phyloP scores from a whole-genome alignment of 2,113 vertebrate genomes.

The Cichladusa arquata region DNA sequence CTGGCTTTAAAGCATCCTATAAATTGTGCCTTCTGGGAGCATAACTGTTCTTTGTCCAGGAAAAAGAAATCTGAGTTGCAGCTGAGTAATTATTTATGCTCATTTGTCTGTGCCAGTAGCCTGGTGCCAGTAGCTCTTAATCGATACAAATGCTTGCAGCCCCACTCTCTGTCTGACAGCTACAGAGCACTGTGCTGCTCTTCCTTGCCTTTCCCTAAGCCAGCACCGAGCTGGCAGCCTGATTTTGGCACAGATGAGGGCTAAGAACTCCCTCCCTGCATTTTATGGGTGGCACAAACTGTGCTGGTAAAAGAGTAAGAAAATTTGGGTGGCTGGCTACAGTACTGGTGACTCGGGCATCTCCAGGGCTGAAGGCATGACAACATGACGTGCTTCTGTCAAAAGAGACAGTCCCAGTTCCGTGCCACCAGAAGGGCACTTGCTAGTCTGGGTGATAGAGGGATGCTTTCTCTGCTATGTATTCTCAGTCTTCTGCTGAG shows the following conservation, averaged over 20 bases:
- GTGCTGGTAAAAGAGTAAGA: not conserved
- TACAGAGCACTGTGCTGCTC: not conserved
- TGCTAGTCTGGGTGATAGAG: not conserved
- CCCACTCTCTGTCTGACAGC: not conserved
- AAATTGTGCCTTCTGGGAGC: not conserved
- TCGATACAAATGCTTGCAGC: not conserved
- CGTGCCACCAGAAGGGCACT: not conserved
- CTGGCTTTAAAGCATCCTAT: not conserved
- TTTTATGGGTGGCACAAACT: not conserved
- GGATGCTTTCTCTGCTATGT: not conserved
- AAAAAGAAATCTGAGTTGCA: slow-evolving; percentile 26
- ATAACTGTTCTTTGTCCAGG: not conserved
- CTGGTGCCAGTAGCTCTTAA: not conserved
- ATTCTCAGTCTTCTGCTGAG: not conserved
- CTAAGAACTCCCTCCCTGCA: not conserved
- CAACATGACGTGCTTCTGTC: not conserved
- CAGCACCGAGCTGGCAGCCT: not conserved
- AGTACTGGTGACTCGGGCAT: not conserved
- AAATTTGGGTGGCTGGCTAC: not conserved
- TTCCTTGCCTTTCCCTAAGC: not conserved
- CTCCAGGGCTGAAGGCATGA: not conserved
- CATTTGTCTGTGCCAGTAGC: not conserved
- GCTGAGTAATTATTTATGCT: slow-evolving; percentile 18
- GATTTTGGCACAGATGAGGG: not conserved
- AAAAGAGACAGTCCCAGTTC: not conserved